Evolutionary conservation across 2,113 vertebrate genomes (phyloP), one percentile per base, ranked within the genome.

Genomic region (Gadus chalcogrammus): DNA sequence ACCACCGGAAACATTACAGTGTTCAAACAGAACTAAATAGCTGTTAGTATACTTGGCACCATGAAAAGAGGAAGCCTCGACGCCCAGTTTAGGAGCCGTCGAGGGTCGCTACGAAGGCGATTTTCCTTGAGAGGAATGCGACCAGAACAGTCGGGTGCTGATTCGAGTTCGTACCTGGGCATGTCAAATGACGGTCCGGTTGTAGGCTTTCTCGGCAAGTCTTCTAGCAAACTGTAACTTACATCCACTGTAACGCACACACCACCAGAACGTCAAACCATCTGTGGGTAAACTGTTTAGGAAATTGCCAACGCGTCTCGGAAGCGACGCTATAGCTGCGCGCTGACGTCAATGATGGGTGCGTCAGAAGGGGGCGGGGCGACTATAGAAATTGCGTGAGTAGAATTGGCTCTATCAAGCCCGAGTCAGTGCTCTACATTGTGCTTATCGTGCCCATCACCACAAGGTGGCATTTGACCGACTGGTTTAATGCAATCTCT

Each of bases 251-350:
- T 59, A 17, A 17, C 24, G 82, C 31, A 48, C 35, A 9, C 27
- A 61, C 69, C 7, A 22, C n/a, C 20, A 12, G 61, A 22, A 13
- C 22, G 15, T 20, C 15, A 22, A 42, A 15, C 5, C 17, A 11
- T 27, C 18, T 18, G 55, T 31, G 53, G n/a, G 20, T 61, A 12
- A 61, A 61, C 59, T 88, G 84, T 88, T 90, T 86, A 69, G 88
- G 85, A 88, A 90, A 88, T 74, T 88, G 88, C 89, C 88, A 90
- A 90, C 89, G 89, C 88, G 88, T 86, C 87, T 85, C 88, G 89
- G 89, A 91, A 91, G 28, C 6, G 18, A 85, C 89, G 87, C 31
- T 35, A 35, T 85, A 74, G 71, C 8, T 64, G 60, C 84, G 85
- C 12, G 53, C 11, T 89, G 80, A 89, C 85, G 81, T 75, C 15